Evolutionary conservation across 92 coral and sea anemone species (phyloP), one percentile per base, ranked within the genome.

Genomic region (Phenganax stokvisi): DNA sequence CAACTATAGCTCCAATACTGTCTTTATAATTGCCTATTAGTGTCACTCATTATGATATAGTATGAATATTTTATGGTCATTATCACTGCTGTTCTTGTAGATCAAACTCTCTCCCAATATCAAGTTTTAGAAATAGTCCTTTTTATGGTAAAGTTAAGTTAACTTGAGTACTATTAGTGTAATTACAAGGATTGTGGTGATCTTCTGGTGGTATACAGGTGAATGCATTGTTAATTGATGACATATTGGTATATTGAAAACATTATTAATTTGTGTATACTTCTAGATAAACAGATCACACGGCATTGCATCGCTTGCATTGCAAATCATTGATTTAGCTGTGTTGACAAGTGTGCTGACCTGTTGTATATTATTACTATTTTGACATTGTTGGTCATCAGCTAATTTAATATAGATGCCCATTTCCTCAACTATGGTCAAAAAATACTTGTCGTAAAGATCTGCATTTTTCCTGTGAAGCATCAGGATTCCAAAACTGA

Each of bases 1-100:
- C 11, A 9, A 2, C 64, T 6, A 31, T 59, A 55, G 37, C 65
- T 0, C 31, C 8, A 13, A 27, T 59, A 27, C 6, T 75, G 25
- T 75, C 56, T 57, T 54, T 56, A 8, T 56, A 75, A 75, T 75
- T 56, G 80, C 16, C 65, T 55, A 75, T 68, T 68, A 9, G 47
- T 30, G 53, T 30, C 73, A 68, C 31, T 68, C 29, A 52, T 68
- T 6, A 68, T 37, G 10, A 10, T 68, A 37, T 68, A 7, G 67
- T 6, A 68, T 68, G n/a, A 51, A 68, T 10, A 59, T 59, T 59
- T 64, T 20, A 64, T 20, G 9, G 47, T 28, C 12, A 20, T 8
- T 1, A 0, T 1, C 70, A 64, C 70, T 64, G 27, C 29, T 12
- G 9, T 64, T 64, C 8, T 20, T 20, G 70, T 20, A n/a, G 1